Evolutionary conservation across 2,113 vertebrate species (phyloP).

Genomic region (Lepisosteus osseus): DNA sequence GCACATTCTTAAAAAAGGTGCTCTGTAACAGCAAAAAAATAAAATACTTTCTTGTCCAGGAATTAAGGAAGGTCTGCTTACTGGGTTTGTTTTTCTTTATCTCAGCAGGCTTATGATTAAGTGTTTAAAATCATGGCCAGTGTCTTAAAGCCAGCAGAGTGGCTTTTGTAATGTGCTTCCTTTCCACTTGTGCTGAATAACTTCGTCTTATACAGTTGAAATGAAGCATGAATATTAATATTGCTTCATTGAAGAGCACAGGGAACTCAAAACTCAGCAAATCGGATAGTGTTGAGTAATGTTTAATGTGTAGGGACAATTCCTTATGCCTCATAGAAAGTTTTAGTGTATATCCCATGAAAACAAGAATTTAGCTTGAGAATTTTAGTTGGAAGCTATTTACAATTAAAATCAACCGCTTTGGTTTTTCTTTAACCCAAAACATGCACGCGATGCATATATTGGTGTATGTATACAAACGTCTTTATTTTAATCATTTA

Average conservation of each 20-base stretch:
- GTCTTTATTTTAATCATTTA: too few species aligned
- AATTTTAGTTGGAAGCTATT: conserved; percentile 22
- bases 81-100: conserved; percentile 14
- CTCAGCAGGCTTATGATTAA: conserved; percentile 32
- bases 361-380: conserved; percentile 20
- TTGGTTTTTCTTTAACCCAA: conserved; percentile 28
- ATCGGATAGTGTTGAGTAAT: background rate
- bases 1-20: too few species aligned
- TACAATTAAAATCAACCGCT: conserved; percentile 39
- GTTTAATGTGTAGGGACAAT: background rate
- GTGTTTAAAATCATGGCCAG: conserved; percentile 31
- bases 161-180: background rate
- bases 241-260: background rate
- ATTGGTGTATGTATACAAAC: too few species aligned
- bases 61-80: background rate
- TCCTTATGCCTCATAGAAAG: conserved; percentile 13
- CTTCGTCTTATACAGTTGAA: conserved; percentile 1
- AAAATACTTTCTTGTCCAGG: too few species aligned
- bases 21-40: too few species aligned
- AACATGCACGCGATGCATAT: too few species aligned
- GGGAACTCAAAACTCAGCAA: conserved; percentile 1
- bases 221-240: conserved; percentile 9
- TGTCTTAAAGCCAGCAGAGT: conserved; percentile 27
- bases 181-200: background rate
- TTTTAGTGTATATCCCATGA: conserved; percentile 27